These are phyloP conservation scores for Caenorhabditis angaria DNA, from an alignment of 2,888 invertebrate genomes.

Conservation along the genomic window DNA sequence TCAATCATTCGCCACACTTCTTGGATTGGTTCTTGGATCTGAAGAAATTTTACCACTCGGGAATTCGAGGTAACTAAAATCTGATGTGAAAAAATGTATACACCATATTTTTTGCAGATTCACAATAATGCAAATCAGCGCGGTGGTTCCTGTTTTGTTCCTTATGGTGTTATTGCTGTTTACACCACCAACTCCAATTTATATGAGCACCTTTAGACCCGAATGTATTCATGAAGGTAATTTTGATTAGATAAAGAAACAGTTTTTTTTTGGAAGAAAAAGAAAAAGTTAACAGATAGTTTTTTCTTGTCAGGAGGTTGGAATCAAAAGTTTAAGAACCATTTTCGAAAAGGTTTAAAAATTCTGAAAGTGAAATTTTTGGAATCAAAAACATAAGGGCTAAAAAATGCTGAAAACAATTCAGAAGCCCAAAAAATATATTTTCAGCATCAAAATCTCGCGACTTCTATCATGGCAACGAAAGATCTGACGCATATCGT, in stretches of 20 bases:
- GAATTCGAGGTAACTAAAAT: constrained; percentile 1
- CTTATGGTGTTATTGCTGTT: constrained; percentile 54
- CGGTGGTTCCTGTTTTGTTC: constrained; percentile 54
- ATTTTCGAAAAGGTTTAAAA: too few relatives aligned
- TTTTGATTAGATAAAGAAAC: constrained; percentile 5
- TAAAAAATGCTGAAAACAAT: too few relatives aligned
- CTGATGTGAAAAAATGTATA: background rate
- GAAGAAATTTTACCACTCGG: constrained; percentile 59
- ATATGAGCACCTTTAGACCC: constrained; percentile 27
- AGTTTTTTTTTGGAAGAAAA: background rate
- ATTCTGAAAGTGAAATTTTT: too few relatives aligned
- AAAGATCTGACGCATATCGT: constrained; percentile 20
- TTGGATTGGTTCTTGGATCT: constrained; percentile 66
- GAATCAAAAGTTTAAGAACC: too few relatives aligned
- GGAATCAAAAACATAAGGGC: too few relatives aligned
- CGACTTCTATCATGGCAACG: constrained; percentile 47
- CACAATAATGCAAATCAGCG: constrained; percentile 44
- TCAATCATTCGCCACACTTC: constrained; percentile 66
- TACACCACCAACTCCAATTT: constrained; percentile 61
- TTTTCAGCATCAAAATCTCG: constrained; percentile 43
- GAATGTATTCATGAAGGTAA: constrained; percentile 37
- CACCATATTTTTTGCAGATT: constrained; percentile 31
- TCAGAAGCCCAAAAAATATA: too few relatives aligned
- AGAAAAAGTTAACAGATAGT: too few relatives aligned
- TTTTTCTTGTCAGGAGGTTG: too few relatives aligned